Base-by-base conservation (phyloP, 2,888 invertebrate species). In the Morpho achilles region DNA sequence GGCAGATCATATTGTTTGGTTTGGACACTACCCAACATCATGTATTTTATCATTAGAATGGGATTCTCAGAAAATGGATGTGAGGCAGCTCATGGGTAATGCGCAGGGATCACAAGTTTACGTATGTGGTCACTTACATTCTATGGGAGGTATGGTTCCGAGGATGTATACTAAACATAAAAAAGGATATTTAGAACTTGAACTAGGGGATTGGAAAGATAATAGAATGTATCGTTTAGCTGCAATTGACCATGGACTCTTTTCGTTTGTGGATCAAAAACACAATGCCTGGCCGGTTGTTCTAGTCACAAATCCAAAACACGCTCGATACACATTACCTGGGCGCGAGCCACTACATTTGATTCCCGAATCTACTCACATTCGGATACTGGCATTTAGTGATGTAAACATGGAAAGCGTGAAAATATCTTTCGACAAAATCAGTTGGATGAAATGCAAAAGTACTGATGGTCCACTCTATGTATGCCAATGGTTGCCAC, bases 21-120 rank as follows among this genome's bases (percentile, higher is more conserved):
- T 97, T 86, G 97, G 97, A 2, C 98, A 98, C 80, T 98, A 97
- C 83, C 97, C 98, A 3, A 96, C 97, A 22, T 97, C 97, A 5
- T 95, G 96, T 68, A 96, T 98, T 69, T 81, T 96, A 46, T 87
- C 94, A 1, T 82, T 93, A 8, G 87, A 91, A 56, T 86, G 83
- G 56, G 80, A 84, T 50, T 79, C 88, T 1, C 86, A 92, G 40
- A 82, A 81, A 66, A 75, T 90, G n/a, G 79, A 91, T 58, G 69
- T 94, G 10, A 82, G 94, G 48, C 76, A 91, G 47, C 71, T 94
- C 43, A 93, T 94, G 67, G 94, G 94, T 9, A 90, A 89, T 62
- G 91, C 91, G 65, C 81, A 83, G 49, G 92, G 91, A 55, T 94
- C 94, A 53, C 91, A 95, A 70, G 96, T 93, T 0, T 98, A 97